Evolutionary conservation across 2,113 vertebrate species (phyloP), one percentile per base, ranked within the genome.

Genomic region (Saimiri boliviensis): DNA sequence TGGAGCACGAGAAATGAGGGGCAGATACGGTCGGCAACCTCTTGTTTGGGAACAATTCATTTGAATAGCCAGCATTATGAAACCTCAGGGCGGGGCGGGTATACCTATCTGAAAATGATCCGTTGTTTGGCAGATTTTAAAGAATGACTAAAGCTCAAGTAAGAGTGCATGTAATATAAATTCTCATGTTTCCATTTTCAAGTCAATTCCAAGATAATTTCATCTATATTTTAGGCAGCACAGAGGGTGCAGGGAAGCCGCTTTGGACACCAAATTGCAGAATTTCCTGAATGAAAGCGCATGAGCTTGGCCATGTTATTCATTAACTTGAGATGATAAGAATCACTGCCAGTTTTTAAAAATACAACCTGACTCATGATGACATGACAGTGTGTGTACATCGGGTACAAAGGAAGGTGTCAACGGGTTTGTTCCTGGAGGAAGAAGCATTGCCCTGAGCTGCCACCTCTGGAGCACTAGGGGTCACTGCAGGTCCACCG

Each of bases 401-500:
- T 32, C 5, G 12, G 32, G 35, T 23, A 23, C 14, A 5, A 4
- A 0, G 2, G 23, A 27, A 45, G 8, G 42, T 0, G 35, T 13
- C 49, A 3, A 2, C 3, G 35, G 14, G 0, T 23, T 54, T 23
- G 4, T 73, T 81, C 35, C 76, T 11, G 11, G 37, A 32, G 0
- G 20, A 27, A 20, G 20, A 27, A 20, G 47, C 40, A 0, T n/a
- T 2, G 79, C 85, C 21, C 10, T 2, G 74, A 5, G 13, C 1
- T 8, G 1, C 9, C 54, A 7, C 10, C 4, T 9, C 0, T 0
- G 0, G 0, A 66, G n/a, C 98, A 96, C 98, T 96, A 98, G 98
- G 45, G 95, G 98, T 68, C 97, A 81, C 97, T 97, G 96, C 97
- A 96, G 95, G 97, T 93, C 98, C 96, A 97, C 66, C 0, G 0